Evolutionary conservation across 2,113 vertebrate species (phyloP).

Genomic region (Gila orcuttii): DNA sequence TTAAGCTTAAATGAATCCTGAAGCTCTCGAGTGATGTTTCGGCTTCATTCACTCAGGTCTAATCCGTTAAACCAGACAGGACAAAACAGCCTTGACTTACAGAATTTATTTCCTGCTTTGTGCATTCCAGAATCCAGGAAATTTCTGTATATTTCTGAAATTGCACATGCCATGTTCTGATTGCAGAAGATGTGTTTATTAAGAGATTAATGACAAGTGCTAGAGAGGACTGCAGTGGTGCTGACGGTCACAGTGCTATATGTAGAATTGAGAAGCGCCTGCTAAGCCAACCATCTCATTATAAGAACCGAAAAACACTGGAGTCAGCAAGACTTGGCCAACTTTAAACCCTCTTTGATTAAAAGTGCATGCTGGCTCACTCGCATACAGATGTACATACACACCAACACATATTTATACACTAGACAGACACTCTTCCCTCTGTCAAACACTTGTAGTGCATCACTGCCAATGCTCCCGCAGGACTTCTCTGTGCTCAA

Average conservation of each 20-base stretch:
- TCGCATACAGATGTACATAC: constrained; percentile 38
- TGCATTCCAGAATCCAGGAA: not conserved
- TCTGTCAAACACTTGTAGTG: constrained; percentile 38
- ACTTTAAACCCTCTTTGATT: constrained; percentile 46
- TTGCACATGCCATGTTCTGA: constrained; percentile 11
- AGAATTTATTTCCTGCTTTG: constrained; percentile 4
- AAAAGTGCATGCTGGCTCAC: constrained; percentile 9
- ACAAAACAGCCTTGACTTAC: not conserved
- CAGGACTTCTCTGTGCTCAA: constrained; percentile 26
- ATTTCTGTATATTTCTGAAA: not conserved
- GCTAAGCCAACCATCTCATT: constrained; percentile 28
- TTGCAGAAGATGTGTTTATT: constrained; percentile 19
- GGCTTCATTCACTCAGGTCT: constrained; percentile 26
- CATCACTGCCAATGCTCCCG: constrained; percentile 25
- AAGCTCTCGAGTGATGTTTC: constrained; percentile 8
- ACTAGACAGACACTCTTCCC: not conserved
- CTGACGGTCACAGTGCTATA: constrained; percentile 3
- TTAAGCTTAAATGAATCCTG: constrained; percentile 39
- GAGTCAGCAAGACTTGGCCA: constrained; percentile 40
- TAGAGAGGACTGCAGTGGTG: not conserved
- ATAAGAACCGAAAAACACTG: constrained; percentile 33
- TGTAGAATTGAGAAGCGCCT: constrained; percentile 15
- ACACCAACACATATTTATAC: constrained; percentile 25
- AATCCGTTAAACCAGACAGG: constrained; percentile 33
- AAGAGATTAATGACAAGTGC: constrained; percentile 18